Base-by-base conservation (phyloP, 2,113 vertebrate genomes). In the Gallinago undulata region DNA sequence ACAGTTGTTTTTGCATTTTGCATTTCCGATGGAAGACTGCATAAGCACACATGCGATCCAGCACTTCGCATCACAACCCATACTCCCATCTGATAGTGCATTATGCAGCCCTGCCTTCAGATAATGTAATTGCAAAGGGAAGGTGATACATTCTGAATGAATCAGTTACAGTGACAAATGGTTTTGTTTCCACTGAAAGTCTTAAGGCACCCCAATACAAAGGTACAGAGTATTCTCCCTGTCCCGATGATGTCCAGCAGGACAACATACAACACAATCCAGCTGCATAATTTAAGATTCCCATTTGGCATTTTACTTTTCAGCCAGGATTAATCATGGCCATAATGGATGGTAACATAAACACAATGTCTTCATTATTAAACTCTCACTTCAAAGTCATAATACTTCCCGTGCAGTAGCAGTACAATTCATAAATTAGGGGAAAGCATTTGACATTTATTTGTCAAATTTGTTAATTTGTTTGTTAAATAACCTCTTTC, bases 381-480 rank as follows among this genome's bases (percentile, higher is more conserved):
- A 95, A 73, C 33, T 53, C 67, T 50, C 60, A 60, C 77, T 87
- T 81, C 56, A 30, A 67, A 89, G 84, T 37, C 45, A 23, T 16
- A 79, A 72, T 43, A 31, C 66, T 76, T 82, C 45, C 74, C 39
- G 7, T 15, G 35, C 51, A 53, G 39, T 5, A 68, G 56, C 51
- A 43, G 80, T 11, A 41, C 63, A 76, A 69, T 69, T 76, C 41
- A 50, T 24, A 70, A 64, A 83, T 62, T 33, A 79, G 19, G 45
- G 21, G 33, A 88, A 78, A 85, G 37, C 37, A 25, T 95, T 87
- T 93, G 78, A 76, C 74, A 83, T 53, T 92, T 37, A 62, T 86
- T 77, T 94, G 63, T 83, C 66, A 92, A 95, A 93, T 50, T n/a
- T n/a, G n/a, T n/a, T n/a, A n/a, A 83, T 53, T 92, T 37, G 59